Evolutionary conservation across 2,113 vertebrate species (phyloP), one percentile per base, ranked within the genome.

Genomic region (Mobula birostris): DNA sequence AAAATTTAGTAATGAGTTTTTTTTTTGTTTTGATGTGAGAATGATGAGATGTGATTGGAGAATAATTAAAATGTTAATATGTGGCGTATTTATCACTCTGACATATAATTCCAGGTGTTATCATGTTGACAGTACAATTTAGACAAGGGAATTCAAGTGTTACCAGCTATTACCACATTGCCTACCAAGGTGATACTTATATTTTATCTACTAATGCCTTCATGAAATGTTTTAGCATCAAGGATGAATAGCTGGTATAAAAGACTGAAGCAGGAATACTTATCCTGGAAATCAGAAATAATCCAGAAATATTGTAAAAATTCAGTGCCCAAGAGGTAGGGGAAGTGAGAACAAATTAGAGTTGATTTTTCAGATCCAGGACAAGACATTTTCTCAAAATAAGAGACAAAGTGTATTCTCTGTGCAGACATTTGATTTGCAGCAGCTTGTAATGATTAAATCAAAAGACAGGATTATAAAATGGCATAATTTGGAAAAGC

Each of bases 41-140:
- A 15, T 24, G 58, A 21, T 74, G 72, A 74, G 17, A 74, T 15
- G 29, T 14, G 61, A 17, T 14, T 88, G 61, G 29, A 66, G 61
- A 12, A 90, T 66, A 90, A 90, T 66, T 90, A 32, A 66, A 90
- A 90, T 66, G 85, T 8, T 66, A 90, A 90, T 68, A 66, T 32
- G 63, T 17, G 14, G 61, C 68, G 61, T 19, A 90, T 90, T 90
- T 24, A 68, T 68, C 61, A 90, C 14, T 19, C 61, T 36, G 61
- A 68, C 85, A 68, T 90, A 15, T 32, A 66, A 90, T 90, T 90
- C 29, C 15, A 15, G n/a, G 61, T 21, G 61, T 68, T 90, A 15
- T 63, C 14, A 66, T 19, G 19, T 63, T 66, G 7, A 5, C n/a
- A n/a, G 15, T 32, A 61, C 63, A 66, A 32, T 66, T 6, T 36